Evolutionary conservation across 2,797 vertebrate genomes (phyloP).

Genomic region (Coluber constrictor): DNA sequence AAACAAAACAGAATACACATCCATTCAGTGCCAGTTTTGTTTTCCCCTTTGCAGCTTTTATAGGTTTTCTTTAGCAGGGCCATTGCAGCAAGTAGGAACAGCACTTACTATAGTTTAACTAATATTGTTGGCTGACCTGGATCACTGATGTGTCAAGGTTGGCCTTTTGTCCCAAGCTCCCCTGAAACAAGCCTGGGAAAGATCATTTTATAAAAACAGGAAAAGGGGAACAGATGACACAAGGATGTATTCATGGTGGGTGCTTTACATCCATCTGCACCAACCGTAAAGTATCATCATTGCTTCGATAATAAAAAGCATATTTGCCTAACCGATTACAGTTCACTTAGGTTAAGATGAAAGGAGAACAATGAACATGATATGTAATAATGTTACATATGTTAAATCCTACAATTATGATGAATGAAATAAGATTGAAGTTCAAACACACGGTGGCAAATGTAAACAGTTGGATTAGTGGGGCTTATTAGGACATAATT

Average conservation of each 20-base stretch:
- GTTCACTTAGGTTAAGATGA: neutral
- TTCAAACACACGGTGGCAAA: neutral
- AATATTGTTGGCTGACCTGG: constrained; percentile 75
- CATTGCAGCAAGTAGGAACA: constrained; percentile 64
- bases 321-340: neutral
- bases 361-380: neutral
- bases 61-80: constrained; percentile 67
- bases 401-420: neutral
- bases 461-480: neutral
- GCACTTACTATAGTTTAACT: constrained; percentile 66
- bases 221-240: constrained; percentile 54
- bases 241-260: neutral
- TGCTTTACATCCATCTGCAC: neutral
- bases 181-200: constrained; percentile 74
- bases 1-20: constrained; percentile 36
- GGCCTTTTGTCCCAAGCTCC: constrained; percentile 59
- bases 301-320: neutral
- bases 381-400: neutral
- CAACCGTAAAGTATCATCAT: neutral
- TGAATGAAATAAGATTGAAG: neutral
- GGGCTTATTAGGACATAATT: neutral
- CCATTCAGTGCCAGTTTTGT: constrained; percentile 65
- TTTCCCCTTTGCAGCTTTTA: constrained; percentile 77
- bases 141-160: constrained; percentile 70
- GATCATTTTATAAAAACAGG: constrained; percentile 61